Percentiles rank a stretch among this genome's conserved stretches.
Conservation (phyloP, 2,888 invertebrate species). For the Nomada lathburiana region DNA sequence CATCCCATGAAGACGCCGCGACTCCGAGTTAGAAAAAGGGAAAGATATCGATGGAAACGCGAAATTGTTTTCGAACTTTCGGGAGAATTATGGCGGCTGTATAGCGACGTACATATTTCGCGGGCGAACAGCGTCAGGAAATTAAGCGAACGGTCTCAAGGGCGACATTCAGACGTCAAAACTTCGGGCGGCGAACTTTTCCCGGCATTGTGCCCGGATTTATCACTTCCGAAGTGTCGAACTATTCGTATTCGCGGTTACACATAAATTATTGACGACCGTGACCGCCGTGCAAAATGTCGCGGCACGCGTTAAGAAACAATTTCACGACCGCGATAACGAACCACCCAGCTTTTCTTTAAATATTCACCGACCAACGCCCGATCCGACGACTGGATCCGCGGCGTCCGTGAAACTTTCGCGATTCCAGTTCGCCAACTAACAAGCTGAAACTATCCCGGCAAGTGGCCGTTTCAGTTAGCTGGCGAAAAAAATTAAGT, state of each 20-base stretch:
- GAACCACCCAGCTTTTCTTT: conserved; percentile 15
- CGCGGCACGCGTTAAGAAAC: background rate
- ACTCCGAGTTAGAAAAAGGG: background rate
- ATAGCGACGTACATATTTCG: conserved; percentile 36
- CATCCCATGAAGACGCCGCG: background rate
- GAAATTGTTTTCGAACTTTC: conserved; percentile 55
- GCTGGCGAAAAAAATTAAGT: background rate
- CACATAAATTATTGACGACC: conserved; percentile 67
- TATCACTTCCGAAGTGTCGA: conserved; percentile 69
- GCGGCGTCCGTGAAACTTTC: conserved; percentile 15
- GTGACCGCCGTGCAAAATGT: conserved; percentile 60
- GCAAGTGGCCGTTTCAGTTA: conserved; percentile 31
- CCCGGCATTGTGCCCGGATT: conserved; percentile 59
- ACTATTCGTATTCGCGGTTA: conserved; percentile 48
- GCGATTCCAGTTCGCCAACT: conserved; percentile 24
- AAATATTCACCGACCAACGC: conserved; percentile 24
- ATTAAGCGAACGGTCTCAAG: conserved; percentile 70
- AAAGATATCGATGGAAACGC: conserved; percentile 31
- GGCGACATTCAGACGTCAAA: conserved; percentile 65
- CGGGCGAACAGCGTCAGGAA: conserved; percentile 61
- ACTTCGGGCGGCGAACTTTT: conserved; percentile 62
- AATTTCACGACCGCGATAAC: conserved; percentile 1
- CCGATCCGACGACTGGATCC: background rate
- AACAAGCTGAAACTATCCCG: conserved; percentile 34
- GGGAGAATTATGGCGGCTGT: conserved; percentile 26